phyloP scores from a whole-genome alignment of 1,140 invertebrate species.

The Hypsibius dujardini region DNA sequence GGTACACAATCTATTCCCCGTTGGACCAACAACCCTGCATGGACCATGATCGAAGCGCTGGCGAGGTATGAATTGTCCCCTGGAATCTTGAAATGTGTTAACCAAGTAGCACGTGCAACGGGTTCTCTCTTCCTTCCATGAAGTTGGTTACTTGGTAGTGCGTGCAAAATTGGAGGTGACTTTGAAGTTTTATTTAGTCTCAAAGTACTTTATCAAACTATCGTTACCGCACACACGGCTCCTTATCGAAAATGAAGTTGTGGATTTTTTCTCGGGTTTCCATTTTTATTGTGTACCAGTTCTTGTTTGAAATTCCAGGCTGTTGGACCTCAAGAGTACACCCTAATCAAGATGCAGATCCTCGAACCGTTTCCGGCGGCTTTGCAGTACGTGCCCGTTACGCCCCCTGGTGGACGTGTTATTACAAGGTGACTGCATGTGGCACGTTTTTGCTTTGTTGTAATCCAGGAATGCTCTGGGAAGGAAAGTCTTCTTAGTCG shows the following conservation, averaged over 20 bases:
- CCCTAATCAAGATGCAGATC: slow-evolving; percentile 81
- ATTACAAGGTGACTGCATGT: slow-evolving; percentile 12
- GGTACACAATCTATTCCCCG: slow-evolving; percentile 87
- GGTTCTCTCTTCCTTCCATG: background rate
- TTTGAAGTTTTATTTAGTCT: no score
- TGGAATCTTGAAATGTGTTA: no score
- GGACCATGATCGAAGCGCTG: slow-evolving; percentile 89
- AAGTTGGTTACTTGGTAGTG: background rate
- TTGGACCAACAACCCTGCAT: slow-evolving; percentile 95
- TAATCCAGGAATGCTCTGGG: slow-evolving; percentile 38
- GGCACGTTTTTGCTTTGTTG: slow-evolving; percentile 20
- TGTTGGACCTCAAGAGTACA: slow-evolving; percentile 94
- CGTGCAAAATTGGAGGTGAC: slow-evolving; percentile 2
- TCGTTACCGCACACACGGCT: no score
- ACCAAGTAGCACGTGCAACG: no score
- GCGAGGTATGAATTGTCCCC: slow-evolving; percentile 58
- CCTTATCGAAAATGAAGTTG: no score
- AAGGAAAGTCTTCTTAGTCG: slow-evolving; percentile 63
- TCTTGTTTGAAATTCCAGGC: no score
- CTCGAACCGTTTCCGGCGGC: slow-evolving; percentile 47
- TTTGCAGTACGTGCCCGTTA: slow-evolving; percentile 16
- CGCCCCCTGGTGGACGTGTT: no score
- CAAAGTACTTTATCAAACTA: no score
- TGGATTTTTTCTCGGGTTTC: no score
- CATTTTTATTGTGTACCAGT: no score